phyloP scores from a whole-genome alignment of 1,140 invertebrate genomes.

The Streblospio benedicti region DNA sequence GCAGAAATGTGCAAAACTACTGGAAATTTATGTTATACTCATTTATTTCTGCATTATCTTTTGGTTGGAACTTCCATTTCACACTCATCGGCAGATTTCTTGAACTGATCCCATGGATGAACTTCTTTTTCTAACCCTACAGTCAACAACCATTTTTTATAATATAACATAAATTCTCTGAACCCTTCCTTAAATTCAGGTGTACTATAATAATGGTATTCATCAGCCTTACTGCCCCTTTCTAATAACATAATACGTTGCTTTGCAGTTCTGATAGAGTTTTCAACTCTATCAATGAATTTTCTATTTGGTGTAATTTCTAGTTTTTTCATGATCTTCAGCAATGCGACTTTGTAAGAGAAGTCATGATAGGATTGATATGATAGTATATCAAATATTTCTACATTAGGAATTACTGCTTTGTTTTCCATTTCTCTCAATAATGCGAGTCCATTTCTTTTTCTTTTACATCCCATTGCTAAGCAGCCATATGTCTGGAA shows the following conservation, averaged over 20 bases:
- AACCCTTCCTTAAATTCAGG: background rate
- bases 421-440: slow-evolving; percentile 16
- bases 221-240: slow-evolving; percentile 16
- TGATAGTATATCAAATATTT: slow-evolving; percentile 11
- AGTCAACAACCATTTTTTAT: background rate
- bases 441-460: slow-evolving; percentile 8
- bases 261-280: background rate
- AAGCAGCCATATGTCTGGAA: slow-evolving; percentile 13
- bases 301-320: background rate
- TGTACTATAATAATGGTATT: slow-evolving; percentile 14
- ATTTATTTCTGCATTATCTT: too few species aligned
- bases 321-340: slow-evolving; percentile 3
- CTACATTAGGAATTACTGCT: slow-evolving; percentile 5
- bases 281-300: background rate
- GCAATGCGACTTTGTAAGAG: background rate
- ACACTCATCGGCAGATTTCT: too few species aligned
- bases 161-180: slow-evolving; percentile 4
- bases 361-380: slow-evolving; percentile 9
- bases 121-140: background rate
- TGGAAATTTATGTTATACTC: too few species aligned
- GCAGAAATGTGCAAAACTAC: too few species aligned
- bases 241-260: background rate
- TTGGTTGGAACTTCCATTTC: too few species aligned
- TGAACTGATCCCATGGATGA: background rate
- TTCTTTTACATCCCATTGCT: slow-evolving; percentile 13